A percentile compares a stretch with the other conserved stretches of the same genome.
These are phyloP conservation scores for Gambusia yucatana DNA, from an alignment of 2,797 vertebrate species.

Conservation along the genomic window DNA sequence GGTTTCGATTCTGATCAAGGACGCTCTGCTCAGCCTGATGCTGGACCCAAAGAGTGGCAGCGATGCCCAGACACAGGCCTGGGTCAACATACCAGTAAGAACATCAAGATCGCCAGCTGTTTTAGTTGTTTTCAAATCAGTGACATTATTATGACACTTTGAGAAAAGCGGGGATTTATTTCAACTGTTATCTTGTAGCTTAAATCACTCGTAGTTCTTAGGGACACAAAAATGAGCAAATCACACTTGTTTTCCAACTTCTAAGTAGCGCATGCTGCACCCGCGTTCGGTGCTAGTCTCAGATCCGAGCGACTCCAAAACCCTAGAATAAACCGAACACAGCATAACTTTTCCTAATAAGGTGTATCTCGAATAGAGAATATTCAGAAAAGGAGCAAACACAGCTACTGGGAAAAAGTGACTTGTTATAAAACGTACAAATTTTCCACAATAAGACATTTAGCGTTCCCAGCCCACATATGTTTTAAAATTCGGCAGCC, in stretches of 20 bases:
- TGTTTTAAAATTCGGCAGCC: not conserved
- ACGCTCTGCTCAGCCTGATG: conserved; percentile 78
- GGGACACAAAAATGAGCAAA: not conserved
- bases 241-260: not conserved
- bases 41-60: conserved; percentile 52
- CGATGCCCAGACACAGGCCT: conserved; percentile 47
- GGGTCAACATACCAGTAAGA: conserved; percentile 69
- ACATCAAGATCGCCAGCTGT: not conserved
- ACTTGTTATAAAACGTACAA: not conserved
- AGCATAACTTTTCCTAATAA: not conserved
- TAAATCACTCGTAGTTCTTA: not conserved
- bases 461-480: not conserved
- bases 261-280: not conserved
- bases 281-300: not conserved
- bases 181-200: not conserved
- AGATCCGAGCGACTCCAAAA: not conserved
- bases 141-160: not conserved
- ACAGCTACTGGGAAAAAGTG: not conserved
- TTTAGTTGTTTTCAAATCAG: not conserved
- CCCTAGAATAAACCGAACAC: not conserved
- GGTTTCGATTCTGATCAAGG: conserved; percentile 85
- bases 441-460: not conserved
- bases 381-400: not conserved
- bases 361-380: not conserved
- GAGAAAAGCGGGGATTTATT: not conserved